These are phyloP conservation scores for Ctenochaetus hawaiiensis DNA, from an alignment of 2,797 vertebrate genomes.

Conservation along the genomic window DNA sequence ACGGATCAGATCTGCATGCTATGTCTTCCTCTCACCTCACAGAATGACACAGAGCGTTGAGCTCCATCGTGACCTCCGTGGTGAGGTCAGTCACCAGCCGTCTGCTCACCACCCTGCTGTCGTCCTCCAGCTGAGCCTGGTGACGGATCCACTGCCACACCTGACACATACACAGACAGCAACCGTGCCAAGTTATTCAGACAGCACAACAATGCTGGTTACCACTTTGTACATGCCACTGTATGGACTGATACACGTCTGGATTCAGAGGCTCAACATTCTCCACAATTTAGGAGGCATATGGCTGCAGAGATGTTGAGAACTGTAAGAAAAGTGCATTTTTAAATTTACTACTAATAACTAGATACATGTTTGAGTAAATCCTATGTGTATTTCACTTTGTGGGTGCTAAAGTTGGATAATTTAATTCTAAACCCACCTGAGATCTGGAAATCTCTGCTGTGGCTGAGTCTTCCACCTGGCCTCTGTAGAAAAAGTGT, in stretches of 20 bases:
- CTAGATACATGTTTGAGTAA: background rate
- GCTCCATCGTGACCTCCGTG: constrained; percentile 66
- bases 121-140: constrained; percentile 82
- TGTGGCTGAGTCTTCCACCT: constrained; percentile 87
- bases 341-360: background rate
- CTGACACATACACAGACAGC: constrained; percentile 54
- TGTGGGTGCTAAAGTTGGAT: background rate
- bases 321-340: background rate
- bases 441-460: constrained; percentile 89
- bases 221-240: too few relatives aligned
- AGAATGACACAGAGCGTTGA: constrained; percentile 48
- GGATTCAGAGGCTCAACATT: too few relatives aligned
- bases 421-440: constrained; percentile 56
- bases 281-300: too few relatives aligned
- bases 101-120: constrained; percentile 75
- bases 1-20: background rate
- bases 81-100: constrained; percentile 74
- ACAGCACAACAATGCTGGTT: background rate
- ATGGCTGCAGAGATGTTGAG: background rate
- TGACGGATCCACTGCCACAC: constrained; percentile 88
- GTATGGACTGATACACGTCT: too few relatives aligned
- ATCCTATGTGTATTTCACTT: background rate
- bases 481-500: constrained; percentile 85
- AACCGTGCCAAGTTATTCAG: background rate
- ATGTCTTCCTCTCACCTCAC: constrained; percentile 55